Base-by-base conservation (phyloP, 2,113 vertebrate species). In the Plectropomus leopardus region DNA sequence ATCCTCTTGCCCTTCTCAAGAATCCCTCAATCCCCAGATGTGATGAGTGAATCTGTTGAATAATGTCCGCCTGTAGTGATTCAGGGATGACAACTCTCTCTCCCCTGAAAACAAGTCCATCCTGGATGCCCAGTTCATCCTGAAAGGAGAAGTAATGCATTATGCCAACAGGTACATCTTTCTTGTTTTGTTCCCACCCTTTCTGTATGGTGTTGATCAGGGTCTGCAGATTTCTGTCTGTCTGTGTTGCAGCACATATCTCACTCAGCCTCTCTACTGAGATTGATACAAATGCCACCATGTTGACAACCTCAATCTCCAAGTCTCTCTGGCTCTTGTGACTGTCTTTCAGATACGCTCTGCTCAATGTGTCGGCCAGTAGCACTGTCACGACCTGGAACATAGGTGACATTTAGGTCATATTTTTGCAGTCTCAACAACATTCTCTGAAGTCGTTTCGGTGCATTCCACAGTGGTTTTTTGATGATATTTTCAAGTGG, bases 371-470 rank as follows among this genome's bases (percentile, higher is more conserved):
- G 19, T 83, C 66, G 0, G 80, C 66, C 0, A 82, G 50, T 2
- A 76, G 2, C 74, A 77, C n/a, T 67, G 15, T 77, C 60, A 7
- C 21, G 16, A 19, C 72, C 79, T 32, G 71, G 79, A 2, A 82
- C 57, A 32, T 66, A 66, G 7, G 14, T 54, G 2, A 53, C 32
- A 21, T 3, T 9, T 0, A 71, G 5, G 15, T 73, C 60, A 48
- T 67, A 78, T 7, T 61, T 51, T 3, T 72, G 74, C 4, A 78
- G 21, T 11, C 60, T 30, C 2, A 83, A 60, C 17, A 78, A 6
- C 80, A 83, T 83, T 7, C 60, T 15, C 10, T 70, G 64, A 4
- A 67, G 69, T 24, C 61, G 44, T 32, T 76, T 76, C 1, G 50
- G 64, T 28, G 30, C 28, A 28, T 50, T 55, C 14, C 76, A 14